These are phyloP conservation scores for Drosophila paramelanica DNA, from an alignment of 2,888 invertebrate genomes.

Conservation along the genomic window DNA sequence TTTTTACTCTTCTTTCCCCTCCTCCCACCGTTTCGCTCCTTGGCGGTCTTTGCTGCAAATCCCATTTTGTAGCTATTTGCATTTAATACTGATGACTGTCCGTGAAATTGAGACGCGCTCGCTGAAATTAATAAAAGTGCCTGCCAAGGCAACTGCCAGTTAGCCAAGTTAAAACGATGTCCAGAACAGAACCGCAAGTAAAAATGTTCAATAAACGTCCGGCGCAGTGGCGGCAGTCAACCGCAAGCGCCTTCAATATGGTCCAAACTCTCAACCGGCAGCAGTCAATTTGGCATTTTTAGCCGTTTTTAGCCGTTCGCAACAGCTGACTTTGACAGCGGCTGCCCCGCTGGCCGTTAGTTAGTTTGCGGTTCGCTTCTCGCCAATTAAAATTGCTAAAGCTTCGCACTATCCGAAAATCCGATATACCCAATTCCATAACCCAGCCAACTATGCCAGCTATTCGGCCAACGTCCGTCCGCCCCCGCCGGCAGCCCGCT, in stretches of 20 bases:
- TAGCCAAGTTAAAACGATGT: slow-evolving; percentile 8
- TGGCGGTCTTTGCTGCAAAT: slow-evolving; percentile 44
- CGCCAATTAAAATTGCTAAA: slow-evolving; percentile 62
- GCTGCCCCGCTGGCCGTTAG: slow-evolving; percentile 65
- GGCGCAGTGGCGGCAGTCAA: slow-evolving; percentile 46
- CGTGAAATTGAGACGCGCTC: slow-evolving; percentile 71
- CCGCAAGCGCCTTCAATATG: slow-evolving; percentile 77
- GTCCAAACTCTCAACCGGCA: slow-evolving; percentile 30
- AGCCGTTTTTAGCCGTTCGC: slow-evolving; percentile 48
- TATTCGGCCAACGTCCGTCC: slow-evolving; percentile 20
- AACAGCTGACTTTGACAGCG: slow-evolving; percentile 76
- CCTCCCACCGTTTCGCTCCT: too few species aligned
- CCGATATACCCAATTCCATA: too few species aligned
- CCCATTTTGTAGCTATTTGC: slow-evolving; percentile 81
- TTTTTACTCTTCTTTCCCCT: background rate
- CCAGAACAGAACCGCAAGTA: slow-evolving; percentile 63
- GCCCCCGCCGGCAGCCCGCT: slow-evolving; percentile 37
- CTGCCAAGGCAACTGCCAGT: slow-evolving; percentile 43
- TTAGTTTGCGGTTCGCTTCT: slow-evolving; percentile 74
- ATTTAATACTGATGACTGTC: slow-evolving; percentile 74
- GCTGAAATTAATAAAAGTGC: slow-evolving; percentile 57
- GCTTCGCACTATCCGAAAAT: background rate
- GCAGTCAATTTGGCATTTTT: slow-evolving; percentile 74
- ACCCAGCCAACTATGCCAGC: slow-evolving; percentile 23
- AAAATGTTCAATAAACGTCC: slow-evolving; percentile 81